Evolutionary conservation across 2,113 vertebrate genomes (phyloP).

Genomic region (Stigmatopora argus): DNA sequence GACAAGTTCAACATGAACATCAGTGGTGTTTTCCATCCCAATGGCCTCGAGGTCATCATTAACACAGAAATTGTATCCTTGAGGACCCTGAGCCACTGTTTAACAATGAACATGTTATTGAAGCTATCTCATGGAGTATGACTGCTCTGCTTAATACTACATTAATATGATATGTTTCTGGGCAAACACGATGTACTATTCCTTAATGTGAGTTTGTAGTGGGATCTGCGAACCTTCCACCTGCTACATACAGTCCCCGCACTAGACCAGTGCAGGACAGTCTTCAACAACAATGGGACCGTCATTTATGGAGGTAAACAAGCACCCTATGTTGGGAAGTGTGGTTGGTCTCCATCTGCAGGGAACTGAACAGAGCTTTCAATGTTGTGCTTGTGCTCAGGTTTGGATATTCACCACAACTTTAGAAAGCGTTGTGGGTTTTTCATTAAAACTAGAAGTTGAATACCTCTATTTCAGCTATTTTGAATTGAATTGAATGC

Average conservation of each 20-base stretch:
- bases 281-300: conserved; percentile 96
- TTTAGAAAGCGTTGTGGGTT: no score
- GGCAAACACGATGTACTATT: conserved; percentile 22
- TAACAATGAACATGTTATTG: not conserved
- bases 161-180: not conserved
- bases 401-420: not conserved
- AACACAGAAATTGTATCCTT: conserved; percentile 99
- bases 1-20: conserved; percentile 99
- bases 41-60: conserved; percentile 92
- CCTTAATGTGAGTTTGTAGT: conserved; percentile 78
- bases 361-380: conserved; percentile 26
- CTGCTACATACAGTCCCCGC: conserved; percentile 95
- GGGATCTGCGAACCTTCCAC: conserved; percentile 96
- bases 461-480: no score
- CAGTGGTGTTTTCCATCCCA: conserved; percentile 97
- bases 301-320: conserved; percentile 96
- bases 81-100: not conserved
- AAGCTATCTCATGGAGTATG: conserved; percentile 6
- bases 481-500: no score
- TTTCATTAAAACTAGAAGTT: no score
- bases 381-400: conserved; percentile 1
- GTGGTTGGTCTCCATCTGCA: conserved; percentile 13
- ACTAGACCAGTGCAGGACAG: conserved; percentile 97
- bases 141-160: not conserved
- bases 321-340: conserved; percentile 15